phyloP scores from a whole-genome alignment of 1,140 invertebrate species.

The Eueides isabella region DNA sequence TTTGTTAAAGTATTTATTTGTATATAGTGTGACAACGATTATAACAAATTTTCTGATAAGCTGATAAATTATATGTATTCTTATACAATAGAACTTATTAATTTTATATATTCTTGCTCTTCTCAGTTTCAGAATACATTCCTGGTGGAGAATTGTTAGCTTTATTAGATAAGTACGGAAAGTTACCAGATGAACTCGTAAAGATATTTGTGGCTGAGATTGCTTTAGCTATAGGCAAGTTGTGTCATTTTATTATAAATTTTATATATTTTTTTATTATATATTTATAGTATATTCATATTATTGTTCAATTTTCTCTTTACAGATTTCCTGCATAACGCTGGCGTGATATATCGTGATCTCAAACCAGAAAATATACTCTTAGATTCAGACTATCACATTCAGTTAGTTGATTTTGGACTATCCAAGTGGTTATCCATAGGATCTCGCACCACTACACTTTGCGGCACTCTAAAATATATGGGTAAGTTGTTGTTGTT shows the following conservation, averaged over 20 bases:
- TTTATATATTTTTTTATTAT: background rate
- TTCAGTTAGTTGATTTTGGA: conserved; percentile 95
- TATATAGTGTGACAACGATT: background rate
- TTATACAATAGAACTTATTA: background rate
- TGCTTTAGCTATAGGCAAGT: conserved; percentile 90
- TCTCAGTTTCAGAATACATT: conserved; percentile 90
- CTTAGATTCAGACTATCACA: conserved; percentile 90
- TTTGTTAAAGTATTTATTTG: background rate
- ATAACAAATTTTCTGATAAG: conserved; percentile 1
- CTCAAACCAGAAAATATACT: conserved; percentile 96
- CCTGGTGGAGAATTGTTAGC: conserved; percentile 91
- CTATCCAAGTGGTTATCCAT: conserved; percentile 94
- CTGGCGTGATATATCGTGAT: conserved; percentile 95
- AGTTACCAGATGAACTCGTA: conserved; percentile 89
- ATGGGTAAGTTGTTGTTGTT: conserved; percentile 87
- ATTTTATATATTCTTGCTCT: background rate
- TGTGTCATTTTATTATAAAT: background rate
- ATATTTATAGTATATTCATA: background rate
- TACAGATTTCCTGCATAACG: conserved; percentile 95
- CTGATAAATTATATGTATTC: conserved; percentile 1
- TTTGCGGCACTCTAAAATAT: conserved; percentile 95
- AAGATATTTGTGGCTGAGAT: conserved; percentile 93
- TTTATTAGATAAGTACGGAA: conserved; percentile 86
- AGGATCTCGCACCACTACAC: conserved; percentile 89
- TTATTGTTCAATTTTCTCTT: conserved; percentile 40